phyloP scores from a whole-genome alignment of 2,113 vertebrate genomes.

The Heterotilapia buettikoferi region DNA sequence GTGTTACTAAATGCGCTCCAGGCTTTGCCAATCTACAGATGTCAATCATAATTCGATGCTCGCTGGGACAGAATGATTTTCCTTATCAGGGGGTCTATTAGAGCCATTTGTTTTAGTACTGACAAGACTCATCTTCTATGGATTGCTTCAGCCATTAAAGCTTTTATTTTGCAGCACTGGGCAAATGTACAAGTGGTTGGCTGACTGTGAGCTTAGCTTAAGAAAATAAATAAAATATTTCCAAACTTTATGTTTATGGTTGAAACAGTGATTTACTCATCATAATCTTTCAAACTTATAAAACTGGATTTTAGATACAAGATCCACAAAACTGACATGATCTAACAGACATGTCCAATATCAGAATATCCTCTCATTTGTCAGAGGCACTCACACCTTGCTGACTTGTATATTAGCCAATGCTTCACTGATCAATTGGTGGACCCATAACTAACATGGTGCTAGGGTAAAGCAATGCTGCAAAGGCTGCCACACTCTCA shows the following conservation, averaged over 20 bases:
- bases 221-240: not conserved
- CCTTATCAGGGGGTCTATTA: not conserved
- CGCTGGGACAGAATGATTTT: not conserved
- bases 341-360: not conserved
- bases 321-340: not conserved
- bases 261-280: not conserved
- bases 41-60: slow-evolving; percentile 21
- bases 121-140: not conserved
- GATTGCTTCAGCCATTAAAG: not conserved
- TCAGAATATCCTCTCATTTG: not conserved
- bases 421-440: not conserved
- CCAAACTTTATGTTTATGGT: not conserved
- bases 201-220: not conserved
- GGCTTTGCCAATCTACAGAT: not conserved
- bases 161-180: not conserved
- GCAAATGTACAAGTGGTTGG: not conserved
- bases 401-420: not conserved
- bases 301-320: not conserved
- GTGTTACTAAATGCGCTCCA: not conserved
- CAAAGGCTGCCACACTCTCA: not conserved
- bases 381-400: not conserved
- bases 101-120: not conserved
- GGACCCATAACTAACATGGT: not conserved
- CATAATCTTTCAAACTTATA: not conserved
- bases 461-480: not conserved